Evolutionary conservation across 2,797 vertebrate genomes (phyloP), one percentile per base, ranked within the genome.

Genomic region (Melanotaenia boesemani): DNA sequence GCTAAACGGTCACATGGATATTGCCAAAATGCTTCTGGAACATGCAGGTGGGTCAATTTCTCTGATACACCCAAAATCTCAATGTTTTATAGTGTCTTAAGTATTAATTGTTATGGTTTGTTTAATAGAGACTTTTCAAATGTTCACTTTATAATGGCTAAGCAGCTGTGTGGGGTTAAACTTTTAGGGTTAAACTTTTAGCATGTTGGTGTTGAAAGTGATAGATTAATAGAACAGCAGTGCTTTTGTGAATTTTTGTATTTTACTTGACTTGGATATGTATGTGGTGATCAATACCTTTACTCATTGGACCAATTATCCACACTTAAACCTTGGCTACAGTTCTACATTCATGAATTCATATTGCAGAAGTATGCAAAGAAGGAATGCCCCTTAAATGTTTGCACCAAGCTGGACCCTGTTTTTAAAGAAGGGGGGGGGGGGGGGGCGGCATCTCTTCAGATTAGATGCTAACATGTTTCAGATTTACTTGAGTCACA

Each of bases 1-100:
- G 87, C 91, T 91, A 84, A 97, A 97, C 60, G 94, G 95, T 89
- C 96, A 99, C 79, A 83, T 94, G 73, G 94, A 96, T 83, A 97
- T 99, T 80, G 96, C 95, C 93, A 96, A 95, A 93, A 93, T 98
- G 91, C 95, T 99, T 0, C 94, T 99, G 84, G 94, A 95, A 73
- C 89, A 91, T 10, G 91, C 88, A 84, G 95, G 95, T 95, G 37
- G 79, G 92, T 81, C 15, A 65, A 58, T 55, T 41, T 60, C 3
- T 59, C 30, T 9, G 22, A 7, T 10, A 37, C 26, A 63, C 28
- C 3, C 5, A 60, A 16, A 58, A 4, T 22, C 24, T 18, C 5
- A 5, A 2, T 24, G 37, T 16, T 65, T 48, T 6, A 56, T 3
- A 30, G 26, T 28, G 54, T 16, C 16, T 20, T 46, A 46, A n/a